These are phyloP conservation scores for Alcedo quadribrachys DNA, from an alignment of 2,797 vertebrate species.

Conservation along the genomic window DNA sequence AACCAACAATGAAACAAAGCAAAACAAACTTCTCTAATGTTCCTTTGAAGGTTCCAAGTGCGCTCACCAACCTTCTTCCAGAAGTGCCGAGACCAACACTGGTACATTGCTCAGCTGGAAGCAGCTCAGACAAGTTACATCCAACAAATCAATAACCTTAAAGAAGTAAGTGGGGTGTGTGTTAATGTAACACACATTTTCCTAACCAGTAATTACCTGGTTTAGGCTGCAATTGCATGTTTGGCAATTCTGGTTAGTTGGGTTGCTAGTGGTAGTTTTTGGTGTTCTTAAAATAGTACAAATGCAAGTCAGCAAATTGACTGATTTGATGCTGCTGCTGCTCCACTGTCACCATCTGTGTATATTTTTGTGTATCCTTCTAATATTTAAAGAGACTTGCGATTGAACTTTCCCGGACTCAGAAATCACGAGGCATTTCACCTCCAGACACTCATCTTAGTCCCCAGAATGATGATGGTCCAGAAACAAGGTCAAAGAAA, in stretches of 20 bases:
- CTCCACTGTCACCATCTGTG: background rate
- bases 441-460: slow-evolving; percentile 89
- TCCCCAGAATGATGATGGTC: slow-evolving; percentile 81
- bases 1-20: too few species aligned
- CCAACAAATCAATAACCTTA: slow-evolving; percentile 98
- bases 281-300: background rate
- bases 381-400: slow-evolving; percentile 85
- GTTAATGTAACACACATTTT: background rate
- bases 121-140: slow-evolving; percentile 93
- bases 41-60: slow-evolving; percentile 90
- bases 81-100: slow-evolving; percentile 97
- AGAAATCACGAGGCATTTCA: slow-evolving; percentile 92
- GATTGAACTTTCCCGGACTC: slow-evolving; percentile 93
- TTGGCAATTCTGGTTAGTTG: background rate
- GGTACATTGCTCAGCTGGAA: slow-evolving; percentile 98
- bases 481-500: slow-evolving; percentile 81
- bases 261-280: background rate
- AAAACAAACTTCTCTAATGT: background rate
- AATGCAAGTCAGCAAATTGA: background rate
- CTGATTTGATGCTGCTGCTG: background rate
- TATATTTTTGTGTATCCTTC: background rate
- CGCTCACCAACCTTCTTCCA: slow-evolving; percentile 98
- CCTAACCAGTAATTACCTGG: background rate
- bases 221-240: background rate
- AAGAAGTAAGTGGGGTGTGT: slow-evolving; percentile 85